Evolutionary conservation across 2,113 vertebrate species (phyloP), one percentile per base, ranked within the genome.

Genomic region (Cepphus grylle): DNA sequence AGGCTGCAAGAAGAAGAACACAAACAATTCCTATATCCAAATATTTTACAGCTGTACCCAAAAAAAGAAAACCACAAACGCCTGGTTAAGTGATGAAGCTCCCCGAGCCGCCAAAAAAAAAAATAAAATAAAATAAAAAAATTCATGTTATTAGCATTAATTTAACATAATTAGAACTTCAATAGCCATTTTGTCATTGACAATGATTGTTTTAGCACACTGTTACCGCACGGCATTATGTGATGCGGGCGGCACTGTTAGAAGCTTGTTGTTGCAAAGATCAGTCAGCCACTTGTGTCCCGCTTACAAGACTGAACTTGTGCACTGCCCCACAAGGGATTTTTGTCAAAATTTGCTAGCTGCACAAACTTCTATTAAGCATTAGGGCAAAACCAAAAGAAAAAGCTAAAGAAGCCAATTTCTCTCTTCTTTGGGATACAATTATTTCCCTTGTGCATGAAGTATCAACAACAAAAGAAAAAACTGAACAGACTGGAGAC

Each of bases 401-500:
- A 98, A 98, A 98, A 98, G 98, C 96, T 97, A 96, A 97, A 98
- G 97, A 98, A 98, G 98, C 97, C 97, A 97, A 98, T 97, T 97
- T 97, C 91, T 93, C 97, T 98, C 97, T 98, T 98, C 98, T 98
- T 98, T 99, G 98, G 98, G 99, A 99, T 99, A 98, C 98, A 98
- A 99, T 98, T 98, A 98, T 99, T 99, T 99, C 99, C 99, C 98
- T 99, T 99, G 99, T 99, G 98, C 99, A 99, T 98, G 98, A 99
- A 98, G 95, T 97, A 98, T 97, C 96, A 98, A 97, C 96, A 97
- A 97, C 96, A 97, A 98, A 93, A 97, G 96, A 98, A 98, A 98
- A 63, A 98, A 97, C 91, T 97, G 96, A 98, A 97, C 95, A 98
- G 98, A 98, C 98, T 98, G 98, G 97, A 98, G 97, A 98, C 96